A percentile compares a stretch with the other conserved stretches of the same genome.
Conservation (phyloP, 2,797 vertebrate species). For the Galagoides demidoff region DNA sequence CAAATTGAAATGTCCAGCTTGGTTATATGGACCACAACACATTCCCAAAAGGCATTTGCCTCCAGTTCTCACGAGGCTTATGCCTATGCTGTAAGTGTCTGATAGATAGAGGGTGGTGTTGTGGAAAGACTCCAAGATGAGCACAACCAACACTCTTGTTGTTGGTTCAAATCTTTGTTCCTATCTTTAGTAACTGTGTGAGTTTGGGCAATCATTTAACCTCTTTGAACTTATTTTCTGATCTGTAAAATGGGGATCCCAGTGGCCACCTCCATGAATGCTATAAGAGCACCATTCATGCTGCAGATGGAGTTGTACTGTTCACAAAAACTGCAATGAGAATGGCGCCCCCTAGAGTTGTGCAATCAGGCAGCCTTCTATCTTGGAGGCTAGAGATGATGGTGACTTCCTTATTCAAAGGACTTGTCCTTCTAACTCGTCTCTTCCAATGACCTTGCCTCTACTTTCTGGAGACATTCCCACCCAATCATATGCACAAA, state of each 20-base stretch:
- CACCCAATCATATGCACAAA: rapidly evolving
- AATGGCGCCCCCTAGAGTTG: neutral
- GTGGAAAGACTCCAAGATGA: neutral
- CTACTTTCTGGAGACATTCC: neutral
- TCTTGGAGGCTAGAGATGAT: neutral
- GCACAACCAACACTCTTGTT: neutral
- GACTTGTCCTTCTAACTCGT: neutral
- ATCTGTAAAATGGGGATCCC: neutral
- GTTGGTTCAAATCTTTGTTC: neutral
- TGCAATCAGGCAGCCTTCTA: neutral
- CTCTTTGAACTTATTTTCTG: neutral
- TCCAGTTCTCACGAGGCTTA: neutral
- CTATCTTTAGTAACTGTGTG: neutral
- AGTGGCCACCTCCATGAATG: neutral
- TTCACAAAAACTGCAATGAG: neutral
- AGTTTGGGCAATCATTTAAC: neutral
- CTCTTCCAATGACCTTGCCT: neutral
- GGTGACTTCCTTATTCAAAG: neutral
- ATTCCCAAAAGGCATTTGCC: neutral
- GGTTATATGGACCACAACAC: neutral
- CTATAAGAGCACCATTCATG: neutral
- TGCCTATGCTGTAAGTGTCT: neutral
- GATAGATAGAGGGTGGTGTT: neutral
- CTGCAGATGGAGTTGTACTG: neutral
- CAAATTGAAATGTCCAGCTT: neutral